A percentile compares a stretch with the other conserved stretches of the same genome.
phyloP scores from a whole-genome alignment of 2,113 vertebrate genomes.

The Pyrgilauda ruficollis region DNA sequence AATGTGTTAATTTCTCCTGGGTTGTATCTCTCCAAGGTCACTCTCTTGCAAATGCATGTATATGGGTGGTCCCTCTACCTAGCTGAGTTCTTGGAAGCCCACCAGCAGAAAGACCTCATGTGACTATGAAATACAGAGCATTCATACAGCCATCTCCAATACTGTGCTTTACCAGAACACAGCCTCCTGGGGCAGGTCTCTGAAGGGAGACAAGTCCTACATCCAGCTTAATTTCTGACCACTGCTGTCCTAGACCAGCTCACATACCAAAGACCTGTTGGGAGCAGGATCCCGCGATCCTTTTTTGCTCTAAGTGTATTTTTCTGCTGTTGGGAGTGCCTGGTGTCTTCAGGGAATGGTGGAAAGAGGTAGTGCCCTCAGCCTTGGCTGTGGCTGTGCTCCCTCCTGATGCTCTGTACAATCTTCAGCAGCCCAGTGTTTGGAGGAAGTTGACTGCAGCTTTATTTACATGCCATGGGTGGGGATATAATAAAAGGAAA shows the following conservation, averaged over 20 bases:
- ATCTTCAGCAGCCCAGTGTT: not conserved
- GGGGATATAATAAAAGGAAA: conserved; percentile 29
- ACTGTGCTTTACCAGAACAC: not conserved
- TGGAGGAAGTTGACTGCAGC: not conserved
- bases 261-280: not conserved
- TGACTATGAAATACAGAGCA: not conserved
- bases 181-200: not conserved
- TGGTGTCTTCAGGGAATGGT: not conserved
- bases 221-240: not conserved
- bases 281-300: not conserved
- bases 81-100: not conserved
- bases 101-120: not conserved
- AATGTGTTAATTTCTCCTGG: not conserved
- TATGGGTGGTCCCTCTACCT: not conserved
- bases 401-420: not conserved
- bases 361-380: not conserved
- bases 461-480: conserved; percentile 31
- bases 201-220: not conserved
- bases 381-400: not conserved
- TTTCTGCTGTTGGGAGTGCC: not conserved
- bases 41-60: not conserved
- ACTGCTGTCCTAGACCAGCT: not conserved
- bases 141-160: not conserved
- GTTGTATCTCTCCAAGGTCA: not conserved
- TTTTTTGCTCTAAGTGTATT: not conserved